Evolutionary conservation across 2,113 vertebrate genomes (phyloP), one percentile per base, ranked within the genome.

Genomic region (Melanocharis versteri): DNA sequence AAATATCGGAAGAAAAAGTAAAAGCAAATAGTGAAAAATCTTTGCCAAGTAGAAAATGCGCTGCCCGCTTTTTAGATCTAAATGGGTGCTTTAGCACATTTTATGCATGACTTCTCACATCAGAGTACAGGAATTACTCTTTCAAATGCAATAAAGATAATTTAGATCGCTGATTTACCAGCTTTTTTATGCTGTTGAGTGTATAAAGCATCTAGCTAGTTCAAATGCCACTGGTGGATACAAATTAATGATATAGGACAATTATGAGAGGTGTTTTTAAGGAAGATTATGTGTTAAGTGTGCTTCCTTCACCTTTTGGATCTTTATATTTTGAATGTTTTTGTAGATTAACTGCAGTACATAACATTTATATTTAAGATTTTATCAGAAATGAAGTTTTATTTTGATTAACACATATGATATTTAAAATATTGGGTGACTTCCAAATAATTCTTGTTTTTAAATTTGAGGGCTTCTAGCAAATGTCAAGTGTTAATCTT

Each of bases 401-500:
- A 75, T 89, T 94, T 94, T 95, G 68, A 86, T 85, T 94, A 90
- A 57, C 78, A 83, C 51, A 19, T 68, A 62, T 31, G 77, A 30
- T 91, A 93, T 93, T 94, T 93, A 72, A 93, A 93, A 89, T 94
- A 82, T 53, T 94, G 88, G 60, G 16, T 77, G 57, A 53, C 64
- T 95, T 96, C 88, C 90, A 95, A 64, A 56, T 66, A 90, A 76
- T 93, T 89, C 42, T 70, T 86, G 24, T 75, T 96, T 83, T 89
- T 89, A 87, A 94, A 81, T 82, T 90, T 51, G 57, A 94, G 73
- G 57, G 84, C 83, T 94, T 94, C 93, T 72, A 94, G 57, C 48
- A 96, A 97, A 97, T 96, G 96, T 97, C 96, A 97, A 95, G 87
- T 97, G 85, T 94, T 94, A 78, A 69, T 97, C 84, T 96, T 92